Evolutionary conservation across 2,888 invertebrate genomes (phyloP).

Genomic region (Tenthredo amoena): DNA sequence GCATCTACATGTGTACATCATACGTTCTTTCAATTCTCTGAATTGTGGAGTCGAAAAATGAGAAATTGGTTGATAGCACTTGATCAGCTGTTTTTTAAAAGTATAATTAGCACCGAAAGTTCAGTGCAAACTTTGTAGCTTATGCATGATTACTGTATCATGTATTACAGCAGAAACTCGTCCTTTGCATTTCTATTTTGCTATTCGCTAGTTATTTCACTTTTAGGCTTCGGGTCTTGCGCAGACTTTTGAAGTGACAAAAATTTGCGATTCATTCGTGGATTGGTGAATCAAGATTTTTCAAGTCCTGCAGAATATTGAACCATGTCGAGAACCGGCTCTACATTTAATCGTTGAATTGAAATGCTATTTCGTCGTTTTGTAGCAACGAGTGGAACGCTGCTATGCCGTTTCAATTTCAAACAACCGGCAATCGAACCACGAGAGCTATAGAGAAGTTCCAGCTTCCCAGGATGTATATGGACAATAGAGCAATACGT

Average conservation of each 20-base stretch:
- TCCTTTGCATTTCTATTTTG: not conserved
- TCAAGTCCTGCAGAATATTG: not conserved
- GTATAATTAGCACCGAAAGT: not conserved
- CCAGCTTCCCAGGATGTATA: not conserved
- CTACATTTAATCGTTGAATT: constrained; percentile 25
- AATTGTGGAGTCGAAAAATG: not conserved
- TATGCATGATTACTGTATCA: not conserved
- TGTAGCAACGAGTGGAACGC: constrained; percentile 2
- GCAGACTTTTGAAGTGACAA: not conserved
- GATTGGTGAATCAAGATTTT: constrained; percentile 3
- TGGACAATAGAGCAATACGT: constrained; percentile 3
- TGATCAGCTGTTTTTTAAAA: no score
- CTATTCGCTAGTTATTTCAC: not conserved
- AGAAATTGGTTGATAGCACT: not conserved
- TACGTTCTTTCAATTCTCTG: not conserved
- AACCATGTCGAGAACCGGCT: not conserved
- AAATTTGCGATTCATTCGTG: not conserved
- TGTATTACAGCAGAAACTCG: not conserved
- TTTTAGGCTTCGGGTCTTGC: not conserved
- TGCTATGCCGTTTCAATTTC: constrained; percentile 2
- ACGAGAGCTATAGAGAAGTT: not conserved
- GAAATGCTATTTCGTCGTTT: constrained; percentile 23
- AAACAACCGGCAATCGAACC: constrained; percentile 15
- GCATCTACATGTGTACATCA: not conserved
- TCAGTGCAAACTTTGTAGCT: not conserved